phyloP scores from a whole-genome alignment of 2,888 invertebrate genomes.

The Agrotis puta region DNA sequence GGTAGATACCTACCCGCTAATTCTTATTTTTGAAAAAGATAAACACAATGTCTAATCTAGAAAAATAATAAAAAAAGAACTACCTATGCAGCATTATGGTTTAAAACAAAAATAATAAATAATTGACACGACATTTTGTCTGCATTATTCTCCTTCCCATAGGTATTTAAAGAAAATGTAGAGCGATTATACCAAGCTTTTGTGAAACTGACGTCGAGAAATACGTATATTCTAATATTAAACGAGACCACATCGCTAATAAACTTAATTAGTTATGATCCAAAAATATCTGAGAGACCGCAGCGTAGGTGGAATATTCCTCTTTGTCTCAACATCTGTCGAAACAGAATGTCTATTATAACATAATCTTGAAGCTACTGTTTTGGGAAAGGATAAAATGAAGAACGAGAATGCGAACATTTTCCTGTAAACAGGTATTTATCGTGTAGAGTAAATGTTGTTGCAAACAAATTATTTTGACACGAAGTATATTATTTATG shows the following conservation, averaged over 20 bases:
- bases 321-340: constrained; percentile 16
- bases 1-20: too few species aligned
- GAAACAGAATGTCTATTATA: background rate
- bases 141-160: background rate
- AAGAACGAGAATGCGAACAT: background rate
- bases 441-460: too few species aligned
- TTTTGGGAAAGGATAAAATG: background rate
- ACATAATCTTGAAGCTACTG: background rate
- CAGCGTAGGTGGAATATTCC: constrained; percentile 24
- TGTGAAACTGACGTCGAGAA: background rate
- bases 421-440: background rate
- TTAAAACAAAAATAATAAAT: background rate
- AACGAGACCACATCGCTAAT: background rate
- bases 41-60: too few species aligned
- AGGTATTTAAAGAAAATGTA: background rate
- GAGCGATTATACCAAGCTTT: background rate
- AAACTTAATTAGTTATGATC: constrained; percentile 34
- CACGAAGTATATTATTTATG: too few species aligned
- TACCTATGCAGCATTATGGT: background rate
- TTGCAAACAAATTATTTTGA: too few species aligned
- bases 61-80: background rate
- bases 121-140: background rate
- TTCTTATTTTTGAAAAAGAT: too few species aligned
- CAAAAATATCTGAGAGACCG: constrained; percentile 28
- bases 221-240: constrained; percentile 12